Evolutionary conservation across 2,797 vertebrate genomes (phyloP), one percentile per base, ranked within the genome.

Genomic region (Periparus ater): DNA sequence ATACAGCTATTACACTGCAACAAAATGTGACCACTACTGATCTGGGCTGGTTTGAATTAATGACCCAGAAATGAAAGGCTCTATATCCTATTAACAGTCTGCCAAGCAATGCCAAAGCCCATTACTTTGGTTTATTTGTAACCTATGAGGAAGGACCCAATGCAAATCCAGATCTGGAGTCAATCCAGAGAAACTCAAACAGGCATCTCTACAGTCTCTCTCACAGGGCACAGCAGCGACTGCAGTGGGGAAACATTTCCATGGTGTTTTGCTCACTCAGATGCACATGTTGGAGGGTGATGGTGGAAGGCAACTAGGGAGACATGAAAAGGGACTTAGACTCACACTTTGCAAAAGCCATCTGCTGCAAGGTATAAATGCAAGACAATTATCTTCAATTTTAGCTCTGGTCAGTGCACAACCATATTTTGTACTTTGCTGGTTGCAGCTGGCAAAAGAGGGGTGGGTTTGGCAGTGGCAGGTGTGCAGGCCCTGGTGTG

Each of bases 111-210:
- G 81, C 86, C 93, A 94, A 71, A 79, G 68, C 63, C 76, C 78
- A 95, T 94, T 92, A 81, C 67, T 96, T 75, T 57, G 70, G 79
- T 91, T 97, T 93, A 96, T 95, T 94, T 94, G 92, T 86, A 94
- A 93, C 67, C 25, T 18, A 0, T 75, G 85, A 76, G 63, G 55
- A 95, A 95, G 83, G 83, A 88, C 93, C 44, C 51, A 86, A 17
- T 10, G 76, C 57, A 96, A 96, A 96, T 78, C 88, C 88, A 85
- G 89, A 95, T 85, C 90, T 94, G 95, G 91, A 96, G 76, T 78
- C 3, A 4, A 79, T 79, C 94, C 93, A 96, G 80, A 86, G 58
- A 80, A 93, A 65, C 38, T 94, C 51, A 17, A 23, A 82, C 68
- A 76, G 60, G 42, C 65, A 83, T 32, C 27, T 61, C 61, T 62